These are phyloP conservation scores for Benthosema pterotum DNA, from an alignment of 2,797 vertebrate species.

Conservation along the genomic window DNA sequence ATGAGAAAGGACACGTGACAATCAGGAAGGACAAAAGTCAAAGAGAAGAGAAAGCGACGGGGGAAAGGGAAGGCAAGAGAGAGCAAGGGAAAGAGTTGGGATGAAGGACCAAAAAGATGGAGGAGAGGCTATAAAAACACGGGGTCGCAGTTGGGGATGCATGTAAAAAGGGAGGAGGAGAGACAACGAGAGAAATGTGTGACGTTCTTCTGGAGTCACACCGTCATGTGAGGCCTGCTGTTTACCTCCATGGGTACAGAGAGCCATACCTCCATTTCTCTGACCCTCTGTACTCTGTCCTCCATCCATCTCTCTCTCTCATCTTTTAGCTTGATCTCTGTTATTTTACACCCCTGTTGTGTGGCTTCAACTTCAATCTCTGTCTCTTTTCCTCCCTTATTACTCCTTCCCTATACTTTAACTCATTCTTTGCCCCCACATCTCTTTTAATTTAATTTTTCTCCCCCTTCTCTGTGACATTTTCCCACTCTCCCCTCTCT, in stretches of 20 bases:
- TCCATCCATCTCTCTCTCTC: not conserved
- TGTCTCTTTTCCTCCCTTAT: conserved; percentile 8
- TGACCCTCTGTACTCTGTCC: not conserved
- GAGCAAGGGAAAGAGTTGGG: conserved; percentile 39
- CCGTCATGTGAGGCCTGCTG: conserved; percentile 61
- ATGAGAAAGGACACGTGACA: not conserved
- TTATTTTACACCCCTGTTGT: too few species aligned
- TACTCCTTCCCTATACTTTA: conserved; percentile 4
- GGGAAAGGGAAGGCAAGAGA: conserved; percentile 22
- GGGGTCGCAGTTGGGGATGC: conserved; percentile 25
- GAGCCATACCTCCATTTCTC: conserved; percentile 15
- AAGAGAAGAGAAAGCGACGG: not conserved
- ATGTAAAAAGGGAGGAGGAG: not conserved
- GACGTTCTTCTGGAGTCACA: conserved; percentile 51
- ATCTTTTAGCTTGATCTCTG: too few species aligned
- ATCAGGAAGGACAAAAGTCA: not conserved
- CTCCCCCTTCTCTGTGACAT: not conserved
- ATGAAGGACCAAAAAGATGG: conserved; percentile 31
- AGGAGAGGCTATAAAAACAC: not conserved
- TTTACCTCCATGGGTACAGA: conserved; percentile 55
- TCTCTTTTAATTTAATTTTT: too few species aligned
- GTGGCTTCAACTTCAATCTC: not conserved
- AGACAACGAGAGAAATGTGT: conserved; percentile 40
- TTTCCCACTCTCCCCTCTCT: not conserved
- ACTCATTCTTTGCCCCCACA: too few species aligned